These are phyloP conservation scores for Mormyrops attenuatus DNA, from an alignment of 2,797 vertebrate genomes.

Conservation along the genomic window DNA sequence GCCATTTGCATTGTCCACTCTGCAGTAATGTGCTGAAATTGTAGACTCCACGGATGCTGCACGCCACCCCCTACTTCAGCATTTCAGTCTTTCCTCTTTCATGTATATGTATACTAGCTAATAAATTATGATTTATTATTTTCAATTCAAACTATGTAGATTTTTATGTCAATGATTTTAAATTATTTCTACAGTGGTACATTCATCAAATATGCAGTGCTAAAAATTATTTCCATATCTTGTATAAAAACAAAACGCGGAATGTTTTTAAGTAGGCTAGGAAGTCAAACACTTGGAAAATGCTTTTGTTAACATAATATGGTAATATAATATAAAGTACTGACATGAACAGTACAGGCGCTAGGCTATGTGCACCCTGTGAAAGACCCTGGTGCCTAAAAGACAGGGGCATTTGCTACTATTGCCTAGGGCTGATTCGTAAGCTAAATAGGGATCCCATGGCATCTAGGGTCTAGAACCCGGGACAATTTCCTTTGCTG, in stretches of 20 bases:
- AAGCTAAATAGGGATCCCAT: neutral
- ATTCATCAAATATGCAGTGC: constrained; percentile 16
- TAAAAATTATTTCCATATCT: constrained; percentile 11
- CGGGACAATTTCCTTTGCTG: neutral
- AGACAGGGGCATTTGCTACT: neutral
- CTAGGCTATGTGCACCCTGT: neutral
- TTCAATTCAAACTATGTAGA: constrained; percentile 1
- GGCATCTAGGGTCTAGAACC: neutral
- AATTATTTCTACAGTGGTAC: neutral
- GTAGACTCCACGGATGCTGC: neutral
- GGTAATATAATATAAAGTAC: neutral
- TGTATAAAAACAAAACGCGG: neutral
- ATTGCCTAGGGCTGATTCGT: neutral
- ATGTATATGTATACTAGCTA: constrained; percentile 6
- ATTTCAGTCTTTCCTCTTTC: neutral
- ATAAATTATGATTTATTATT: constrained; percentile 8
- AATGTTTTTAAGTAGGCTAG: neutral
- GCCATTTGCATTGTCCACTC: neutral
- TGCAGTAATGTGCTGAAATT: neutral
- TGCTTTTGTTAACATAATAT: neutral
- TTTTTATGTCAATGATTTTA: neutral
- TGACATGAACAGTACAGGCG: neutral
- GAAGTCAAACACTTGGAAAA: neutral
- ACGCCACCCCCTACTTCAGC: neutral
- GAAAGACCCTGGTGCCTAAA: neutral